Conservation (phyloP, 2,797 vertebrate species). For the Lindbergichthys nudifrons region DNA sequence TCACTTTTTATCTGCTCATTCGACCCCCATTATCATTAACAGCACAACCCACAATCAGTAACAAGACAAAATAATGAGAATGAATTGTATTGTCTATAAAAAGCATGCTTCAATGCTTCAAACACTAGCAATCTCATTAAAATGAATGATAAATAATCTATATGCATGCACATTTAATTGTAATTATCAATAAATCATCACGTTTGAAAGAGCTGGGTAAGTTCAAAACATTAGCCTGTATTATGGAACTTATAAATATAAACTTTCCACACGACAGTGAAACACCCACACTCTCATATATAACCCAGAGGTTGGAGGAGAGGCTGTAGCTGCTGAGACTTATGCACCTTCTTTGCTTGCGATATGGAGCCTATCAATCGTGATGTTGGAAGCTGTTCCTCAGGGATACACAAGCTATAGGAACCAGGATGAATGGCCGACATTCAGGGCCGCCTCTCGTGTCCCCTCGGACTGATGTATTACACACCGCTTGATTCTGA, state of each 20-base stretch:
- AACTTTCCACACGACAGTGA: slow-evolving; percentile 13
- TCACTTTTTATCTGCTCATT: not conserved
- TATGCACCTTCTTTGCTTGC: slow-evolving; percentile 55
- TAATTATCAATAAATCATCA: slow-evolving; percentile 3
- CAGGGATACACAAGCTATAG: slow-evolving; percentile 51
- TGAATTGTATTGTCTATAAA: not conserved
- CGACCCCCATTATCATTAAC: not conserved
- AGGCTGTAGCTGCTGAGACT: slow-evolving; percentile 48
- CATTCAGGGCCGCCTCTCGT: slow-evolving; percentile 38
- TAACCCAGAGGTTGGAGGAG: slow-evolving; percentile 2
- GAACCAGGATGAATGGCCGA: slow-evolving; percentile 52
- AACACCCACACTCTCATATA: not conserved
- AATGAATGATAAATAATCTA: slow-evolving; percentile 12
- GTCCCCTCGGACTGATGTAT: slow-evolving; percentile 42
- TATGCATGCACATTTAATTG: not conserved
- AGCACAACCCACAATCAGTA: not conserved
- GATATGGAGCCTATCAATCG: slow-evolving; percentile 56
- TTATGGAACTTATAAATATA: not conserved
- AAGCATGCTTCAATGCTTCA: slow-evolving; percentile 1
- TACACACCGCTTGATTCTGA: slow-evolving; percentile 38
- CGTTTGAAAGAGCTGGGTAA: not conserved
- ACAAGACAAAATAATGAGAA: not conserved
- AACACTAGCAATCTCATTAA: slow-evolving; percentile 2
- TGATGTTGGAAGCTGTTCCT: slow-evolving; percentile 47
- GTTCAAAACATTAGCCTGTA: not conserved